These are phyloP conservation scores for Perodicticus potto DNA, from an alignment of 2,797 vertebrate genomes.

Conservation along the genomic window DNA sequence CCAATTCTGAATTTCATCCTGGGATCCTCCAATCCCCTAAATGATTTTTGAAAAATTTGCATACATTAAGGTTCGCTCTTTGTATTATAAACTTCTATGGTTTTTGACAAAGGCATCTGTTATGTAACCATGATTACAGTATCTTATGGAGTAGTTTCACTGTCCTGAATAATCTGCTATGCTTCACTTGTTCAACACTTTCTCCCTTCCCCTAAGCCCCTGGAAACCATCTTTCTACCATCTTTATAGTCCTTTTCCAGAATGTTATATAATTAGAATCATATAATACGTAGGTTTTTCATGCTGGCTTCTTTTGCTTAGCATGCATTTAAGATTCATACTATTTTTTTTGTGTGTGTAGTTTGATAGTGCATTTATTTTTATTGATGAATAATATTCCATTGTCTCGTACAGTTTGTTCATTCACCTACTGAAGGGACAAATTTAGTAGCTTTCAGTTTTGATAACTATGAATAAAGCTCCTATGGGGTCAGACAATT, in stretches of 20 bases:
- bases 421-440: background rate
- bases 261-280: background rate
- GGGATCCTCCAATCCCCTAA: background rate
- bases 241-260: background rate
- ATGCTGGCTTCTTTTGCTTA: background rate
- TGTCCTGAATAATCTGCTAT: background rate
- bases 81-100: background rate
- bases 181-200: background rate
- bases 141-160: background rate
- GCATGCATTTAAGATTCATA: background rate
- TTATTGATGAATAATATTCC: background rate
- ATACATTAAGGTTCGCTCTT: background rate
- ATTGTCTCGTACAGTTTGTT: background rate
- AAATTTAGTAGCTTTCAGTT: background rate
- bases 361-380: background rate
- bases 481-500: background rate
- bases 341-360: background rate
- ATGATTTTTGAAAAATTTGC: background rate
- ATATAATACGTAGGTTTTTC: background rate
- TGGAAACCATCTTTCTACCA: background rate
- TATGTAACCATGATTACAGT: background rate
- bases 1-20: conserved; percentile 16
- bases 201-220: background rate
- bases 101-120: background rate
- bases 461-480: background rate